Base-by-base conservation (phyloP, 2,113 vertebrate genomes). In the Eptesicus fuscus region DNA sequence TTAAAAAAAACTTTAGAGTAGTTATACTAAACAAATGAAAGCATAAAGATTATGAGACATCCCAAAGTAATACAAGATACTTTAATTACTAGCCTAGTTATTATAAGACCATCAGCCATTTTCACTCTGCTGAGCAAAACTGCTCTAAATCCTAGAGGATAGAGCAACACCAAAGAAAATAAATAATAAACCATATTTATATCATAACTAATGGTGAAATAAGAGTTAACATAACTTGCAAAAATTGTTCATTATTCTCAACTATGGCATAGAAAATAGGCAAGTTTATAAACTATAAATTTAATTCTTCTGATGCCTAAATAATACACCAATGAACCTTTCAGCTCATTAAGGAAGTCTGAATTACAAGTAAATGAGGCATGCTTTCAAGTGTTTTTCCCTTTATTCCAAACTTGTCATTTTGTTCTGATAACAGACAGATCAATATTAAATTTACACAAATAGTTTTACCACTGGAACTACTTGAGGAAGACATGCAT, bases 11-110 rank as follows among this genome's bases (percentile, higher is more conserved):
- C 63, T 90, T 74, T 49, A 79, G 2, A 88, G 59, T 85, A 94
- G 47, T 87, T 80, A 93, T 0, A 80, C 89, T 94, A 40, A 86
- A 51, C 35, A 93, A 91, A 84, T 53, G 9, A 91, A 91, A 76
- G 11, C 17, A 91, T 17, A 83, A 77, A 85, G 10, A 94, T 63
- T 82, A 77, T 42, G 20, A 11, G 22, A 32, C 13, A 35, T 91
- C 74, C 32, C 16, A 94, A 67, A 85, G 37, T 61, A 91, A 92
- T 2, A 51, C 0, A 77, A 83, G 32, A 79, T 7, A 71, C 74
- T 88, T 79, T 78, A 71, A 77, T 92, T 80, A 76, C 2, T 35
- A 86, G 63, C 22, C 37, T 88, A 37, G n/a, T 90, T 51, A 76
- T 42, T 63, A 95, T 67, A 30, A 94, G 11, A 88, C 32, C 32